phyloP scores from a whole-genome alignment of 2,888 invertebrate genomes.

The Stramonita haemastoma region DNA sequence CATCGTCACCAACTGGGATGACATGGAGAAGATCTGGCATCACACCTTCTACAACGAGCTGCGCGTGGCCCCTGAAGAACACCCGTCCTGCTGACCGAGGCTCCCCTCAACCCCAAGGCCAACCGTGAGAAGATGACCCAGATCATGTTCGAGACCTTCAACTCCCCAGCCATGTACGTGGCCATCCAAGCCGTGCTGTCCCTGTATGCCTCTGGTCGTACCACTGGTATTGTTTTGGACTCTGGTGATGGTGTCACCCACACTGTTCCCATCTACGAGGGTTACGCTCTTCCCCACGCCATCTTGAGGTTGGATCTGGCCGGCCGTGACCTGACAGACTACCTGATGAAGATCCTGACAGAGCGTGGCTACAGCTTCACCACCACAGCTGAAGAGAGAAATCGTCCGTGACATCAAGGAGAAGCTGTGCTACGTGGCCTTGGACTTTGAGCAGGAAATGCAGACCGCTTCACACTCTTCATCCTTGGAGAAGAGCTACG shows the following conservation, averaged over 20 bases:
- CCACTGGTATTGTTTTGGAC: slow-evolving; percentile 96
- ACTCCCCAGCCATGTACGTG: slow-evolving; percentile 95
- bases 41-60: slow-evolving; percentile 76
- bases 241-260: slow-evolving; percentile 97
- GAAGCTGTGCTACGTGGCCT: too few relatives aligned
- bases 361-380: slow-evolving; percentile 75
- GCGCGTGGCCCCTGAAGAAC: slow-evolving; percentile 83
- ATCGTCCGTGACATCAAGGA: too few relatives aligned
- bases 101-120: slow-evolving; percentile 92
- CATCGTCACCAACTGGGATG: slow-evolving; percentile 76
- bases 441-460: too few relatives aligned
- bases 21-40: slow-evolving; percentile 77
- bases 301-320: slow-evolving; percentile 66
- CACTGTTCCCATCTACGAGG: slow-evolving; percentile 86
- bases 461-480: too few relatives aligned
- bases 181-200: slow-evolving; percentile 97
- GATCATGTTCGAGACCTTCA: slow-evolving; percentile 84
- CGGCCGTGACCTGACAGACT: slow-evolving; percentile 69
- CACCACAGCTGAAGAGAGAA: slow-evolving; percentile 88
- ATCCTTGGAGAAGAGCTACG: too few relatives aligned
- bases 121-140: slow-evolving; percentile 88
- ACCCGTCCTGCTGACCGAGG: slow-evolving; percentile 92
- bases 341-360: slow-evolving; percentile 80
- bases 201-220: slow-evolving; percentile 96
- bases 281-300: slow-evolving; percentile 69